Conservation (phyloP, 1,140 invertebrate species). For the Drosophila burlai region DNA sequence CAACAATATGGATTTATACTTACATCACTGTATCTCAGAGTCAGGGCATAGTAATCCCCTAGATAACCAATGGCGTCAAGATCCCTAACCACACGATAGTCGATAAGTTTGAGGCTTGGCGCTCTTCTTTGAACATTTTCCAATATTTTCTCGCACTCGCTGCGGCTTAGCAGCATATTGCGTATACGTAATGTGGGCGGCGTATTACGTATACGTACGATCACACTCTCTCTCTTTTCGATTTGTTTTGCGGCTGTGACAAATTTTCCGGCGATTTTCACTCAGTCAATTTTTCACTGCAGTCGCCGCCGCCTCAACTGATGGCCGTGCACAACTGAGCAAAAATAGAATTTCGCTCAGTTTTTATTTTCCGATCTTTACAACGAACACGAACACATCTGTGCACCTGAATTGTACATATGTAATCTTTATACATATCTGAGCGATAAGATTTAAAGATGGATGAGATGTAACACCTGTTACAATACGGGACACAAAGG, state of each 20-base stretch:
- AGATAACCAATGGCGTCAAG: slow-evolving; percentile 63
- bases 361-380: slow-evolving; percentile 47
- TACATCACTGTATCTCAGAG: slow-evolving; percentile 51
- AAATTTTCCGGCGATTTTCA: slow-evolving; percentile 45
- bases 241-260: not conserved
- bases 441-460: slow-evolving; percentile 21
- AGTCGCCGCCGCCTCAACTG: slow-evolving; percentile 22
- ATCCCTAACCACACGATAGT: slow-evolving; percentile 46
- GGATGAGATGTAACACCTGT: not conserved
- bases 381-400: slow-evolving; percentile 22
- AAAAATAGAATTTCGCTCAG: slow-evolving; percentile 41
- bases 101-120: slow-evolving; percentile 22
- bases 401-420: not conserved
- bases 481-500: not conserved
- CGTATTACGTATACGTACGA: slow-evolving; percentile 46
- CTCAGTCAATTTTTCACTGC: slow-evolving; percentile 26
- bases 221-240: slow-evolving; percentile 3
- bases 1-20: slow-evolving; percentile 30
- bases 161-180: slow-evolving; percentile 55
- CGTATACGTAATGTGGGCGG: slow-evolving; percentile 51
- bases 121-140: not conserved
- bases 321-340: slow-evolving; percentile 58
- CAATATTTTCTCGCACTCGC: slow-evolving; percentile 57
- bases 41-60: slow-evolving; percentile 73
- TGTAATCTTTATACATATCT: slow-evolving; percentile 11